These are phyloP conservation scores for Apodemia mormo DNA, from an alignment of 2,888 invertebrate species.

Conservation along the genomic window DNA sequence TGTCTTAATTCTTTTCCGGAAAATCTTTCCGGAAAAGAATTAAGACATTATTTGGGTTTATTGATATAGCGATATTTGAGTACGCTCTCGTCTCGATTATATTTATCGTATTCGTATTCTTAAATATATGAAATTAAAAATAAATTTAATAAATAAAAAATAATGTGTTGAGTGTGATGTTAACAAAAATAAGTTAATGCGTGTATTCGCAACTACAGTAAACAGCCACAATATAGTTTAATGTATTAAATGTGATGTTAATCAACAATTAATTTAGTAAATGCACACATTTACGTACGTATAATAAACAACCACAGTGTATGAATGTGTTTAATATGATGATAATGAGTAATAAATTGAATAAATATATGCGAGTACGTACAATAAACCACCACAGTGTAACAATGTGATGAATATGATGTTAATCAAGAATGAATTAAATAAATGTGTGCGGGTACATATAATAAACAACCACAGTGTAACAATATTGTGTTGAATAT, in stretches of 20 bases:
- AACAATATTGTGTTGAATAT: background rate
- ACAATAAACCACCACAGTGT: background rate
- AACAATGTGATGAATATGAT: background rate
- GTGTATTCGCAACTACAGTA: background rate
- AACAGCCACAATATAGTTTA: background rate
- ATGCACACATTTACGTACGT: no score
- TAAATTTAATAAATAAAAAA: background rate
- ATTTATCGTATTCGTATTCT: no score
- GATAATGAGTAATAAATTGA: background rate
- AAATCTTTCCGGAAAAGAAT: no score
- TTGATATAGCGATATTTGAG: no score
- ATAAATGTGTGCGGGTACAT: background rate
- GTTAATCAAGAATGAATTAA: no score
- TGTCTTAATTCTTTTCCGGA: no score
- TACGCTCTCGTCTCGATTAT: no score
- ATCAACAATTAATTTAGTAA: no score
- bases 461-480: background rate
- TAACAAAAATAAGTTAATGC: no score
- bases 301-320: background rate
- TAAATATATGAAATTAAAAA: no score
- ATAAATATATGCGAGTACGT: background rate
- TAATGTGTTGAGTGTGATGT: background rate
- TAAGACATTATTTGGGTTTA: no score
- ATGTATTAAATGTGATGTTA: background rate
- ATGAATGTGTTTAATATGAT: background rate